A percentile compares a stretch with the other conserved stretches of the same genome.
Conservation (phyloP, 1,140 invertebrate genomes). For the Solenopsis fugax region DNA sequence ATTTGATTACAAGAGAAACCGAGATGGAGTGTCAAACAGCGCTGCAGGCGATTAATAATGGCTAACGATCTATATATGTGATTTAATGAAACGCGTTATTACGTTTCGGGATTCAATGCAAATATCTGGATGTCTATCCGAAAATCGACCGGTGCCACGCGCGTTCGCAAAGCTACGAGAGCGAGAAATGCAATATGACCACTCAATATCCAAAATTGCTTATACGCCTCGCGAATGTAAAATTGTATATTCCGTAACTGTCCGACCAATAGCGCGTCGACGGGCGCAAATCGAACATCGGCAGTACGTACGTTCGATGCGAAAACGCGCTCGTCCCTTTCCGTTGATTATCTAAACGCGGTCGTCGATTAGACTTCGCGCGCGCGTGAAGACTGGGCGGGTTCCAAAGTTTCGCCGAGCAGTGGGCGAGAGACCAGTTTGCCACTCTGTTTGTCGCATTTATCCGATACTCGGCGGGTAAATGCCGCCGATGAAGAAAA, state of each 20-base stretch:
- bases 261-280: conserved; percentile 1
- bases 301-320: not conserved
- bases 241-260: conserved; percentile 35
- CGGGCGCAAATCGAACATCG: conserved; percentile 17
- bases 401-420: conserved; percentile 31
- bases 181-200: conserved; percentile 26
- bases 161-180: conserved; percentile 9
- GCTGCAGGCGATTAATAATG: conserved; percentile 58
- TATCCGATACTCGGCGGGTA: conserved; percentile 50
- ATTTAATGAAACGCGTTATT: conserved; percentile 62
- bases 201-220: conserved; percentile 46
- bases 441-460: conserved; percentile 25
- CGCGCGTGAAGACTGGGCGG: conserved; percentile 5
- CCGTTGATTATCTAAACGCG: conserved; percentile 35
- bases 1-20: conserved; percentile 48
- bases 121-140: conserved; percentile 58
- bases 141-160: conserved; percentile 38
- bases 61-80: conserved; percentile 53
- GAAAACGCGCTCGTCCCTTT: conserved; percentile 26
- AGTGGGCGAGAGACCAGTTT: not conserved
- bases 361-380: conserved; percentile 33
- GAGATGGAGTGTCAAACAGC: conserved; percentile 55
- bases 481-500: conserved; percentile 54
- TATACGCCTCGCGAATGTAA: conserved; percentile 35
- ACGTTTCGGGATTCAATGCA: conserved; percentile 51